Conservation (phyloP, 2,888 invertebrate genomes). For the Drosophila villosipedis region DNA sequence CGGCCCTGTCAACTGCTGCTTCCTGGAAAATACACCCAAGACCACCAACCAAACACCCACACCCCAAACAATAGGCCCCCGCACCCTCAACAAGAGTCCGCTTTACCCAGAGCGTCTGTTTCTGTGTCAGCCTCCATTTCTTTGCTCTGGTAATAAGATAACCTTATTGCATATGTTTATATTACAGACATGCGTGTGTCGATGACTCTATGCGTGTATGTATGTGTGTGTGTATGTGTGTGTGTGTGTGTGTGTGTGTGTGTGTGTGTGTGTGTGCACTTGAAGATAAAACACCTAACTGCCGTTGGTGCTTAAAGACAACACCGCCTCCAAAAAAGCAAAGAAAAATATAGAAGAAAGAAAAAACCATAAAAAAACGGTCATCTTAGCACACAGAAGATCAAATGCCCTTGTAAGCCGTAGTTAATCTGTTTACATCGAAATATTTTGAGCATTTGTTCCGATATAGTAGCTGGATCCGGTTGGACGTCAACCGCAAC, state of each 20-base stretch:
- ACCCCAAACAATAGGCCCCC: neutral
- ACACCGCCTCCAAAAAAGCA: conserved; percentile 29
- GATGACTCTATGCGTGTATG: conserved; percentile 10
- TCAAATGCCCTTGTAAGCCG: neutral
- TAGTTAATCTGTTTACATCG: neutral
- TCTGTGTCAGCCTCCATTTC: conserved; percentile 17
- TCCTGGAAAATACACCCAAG: neutral
- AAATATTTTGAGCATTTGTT: neutral
- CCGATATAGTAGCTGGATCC: neutral
- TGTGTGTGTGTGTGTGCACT: conserved; percentile 30
- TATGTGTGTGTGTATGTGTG: conserved; percentile 1
- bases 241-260: neutral
- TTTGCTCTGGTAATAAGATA: conserved; percentile 71
- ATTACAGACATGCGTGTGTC: conserved; percentile 58
- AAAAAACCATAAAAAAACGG: neutral
- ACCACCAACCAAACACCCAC: too few species aligned
- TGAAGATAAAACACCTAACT: conserved; percentile 56
- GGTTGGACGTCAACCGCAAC: neutral
- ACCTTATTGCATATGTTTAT: conserved; percentile 80
- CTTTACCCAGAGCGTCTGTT: conserved; percentile 3
- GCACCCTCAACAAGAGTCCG: neutral
- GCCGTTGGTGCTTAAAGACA: conserved; percentile 59
- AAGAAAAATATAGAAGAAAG: conserved; percentile 7
- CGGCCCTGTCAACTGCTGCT: conserved; percentile 47
- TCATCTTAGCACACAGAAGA: neutral